Base-by-base conservation (phyloP, 1,140 invertebrate species). In the Ruditapes philippinarum region DNA sequence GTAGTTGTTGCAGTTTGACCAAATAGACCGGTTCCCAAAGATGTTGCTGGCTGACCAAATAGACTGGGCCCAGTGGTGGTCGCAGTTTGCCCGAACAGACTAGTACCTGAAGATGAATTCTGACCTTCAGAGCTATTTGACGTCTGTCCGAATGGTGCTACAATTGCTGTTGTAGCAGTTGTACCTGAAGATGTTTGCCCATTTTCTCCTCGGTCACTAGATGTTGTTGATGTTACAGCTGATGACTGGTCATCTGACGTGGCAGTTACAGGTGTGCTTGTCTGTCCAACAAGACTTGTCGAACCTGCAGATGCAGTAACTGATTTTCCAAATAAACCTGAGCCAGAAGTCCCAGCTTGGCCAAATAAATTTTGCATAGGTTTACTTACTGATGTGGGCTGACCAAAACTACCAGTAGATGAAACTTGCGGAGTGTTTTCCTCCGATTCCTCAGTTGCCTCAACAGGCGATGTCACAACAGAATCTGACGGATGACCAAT, bases 141-240 rank as follows among this genome's bases (percentile, higher is more conserved):
- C 36, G 89, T 14, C 57, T 90, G 89, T 38, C 89, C 89, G 83
- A 87, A 90, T 25, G 65, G 38, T 28, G 42, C 70, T 25, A 74
- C 74, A n/a, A 19, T 33, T 68, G 36, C 49, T 82, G 45, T 28
- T 84, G 51, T 22, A 38, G 60, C 17, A 19, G 88, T n/a, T 42
- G 78, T 17, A 12, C 76, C 49, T 3, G 9, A 9, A 57, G 88
- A 38, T 31, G 40, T 60, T 45, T 90, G 89, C 28, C 83, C 89
- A 90, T 86, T 81, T 17, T 78, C n/a, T 60, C 65, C 68, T n/a
- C n/a, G n/a, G 9, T 49, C 31, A 25, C 17, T 7, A 57, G 70
- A 74, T 54, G 68, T 45, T 78, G 74, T 49, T 28, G 74, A 11
- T 38, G 57, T 62, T 31, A 28, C 14, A 49, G 80, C 9, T 2